phyloP scores from a whole-genome alignment of 2,888 invertebrate genomes.

The Andrena bucephala region DNA sequence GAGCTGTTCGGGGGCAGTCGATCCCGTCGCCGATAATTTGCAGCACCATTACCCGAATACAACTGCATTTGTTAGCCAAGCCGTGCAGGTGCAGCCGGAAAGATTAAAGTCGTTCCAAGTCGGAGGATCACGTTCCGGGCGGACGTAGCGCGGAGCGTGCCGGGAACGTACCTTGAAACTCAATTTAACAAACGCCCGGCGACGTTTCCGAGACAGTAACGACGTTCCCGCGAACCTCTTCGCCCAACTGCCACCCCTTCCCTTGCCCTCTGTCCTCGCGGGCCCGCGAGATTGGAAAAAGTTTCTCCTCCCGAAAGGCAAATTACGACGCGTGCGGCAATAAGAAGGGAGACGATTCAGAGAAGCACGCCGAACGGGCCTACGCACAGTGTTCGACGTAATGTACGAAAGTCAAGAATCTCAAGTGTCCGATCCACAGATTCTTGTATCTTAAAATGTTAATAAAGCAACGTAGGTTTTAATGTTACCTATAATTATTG shows the following conservation, averaged over 20 bases:
- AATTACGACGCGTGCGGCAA: slow-evolving; percentile 43
- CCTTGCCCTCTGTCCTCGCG: not conserved
- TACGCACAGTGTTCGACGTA: not conserved
- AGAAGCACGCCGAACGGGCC: no score
- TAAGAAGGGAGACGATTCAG: not conserved
- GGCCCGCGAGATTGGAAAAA: slow-evolving; percentile 61
- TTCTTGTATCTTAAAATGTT: no score
- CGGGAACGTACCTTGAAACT: slow-evolving; percentile 54
- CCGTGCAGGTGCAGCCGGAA: slow-evolving; percentile 39
- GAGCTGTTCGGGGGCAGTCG: not conserved
- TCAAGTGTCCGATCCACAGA: no score
- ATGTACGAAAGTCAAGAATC: not conserved
- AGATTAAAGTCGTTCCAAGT: slow-evolving; percentile 52
- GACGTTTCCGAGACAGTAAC: slow-evolving; percentile 58
- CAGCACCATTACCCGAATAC: slow-evolving; percentile 28
- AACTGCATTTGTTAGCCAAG: slow-evolving; percentile 35
- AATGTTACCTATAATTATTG: no score
- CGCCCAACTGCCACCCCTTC: slow-evolving; percentile 15
- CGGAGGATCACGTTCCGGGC: slow-evolving; percentile 42
- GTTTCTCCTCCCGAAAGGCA: slow-evolving; percentile 50
- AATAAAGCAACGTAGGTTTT: no score
- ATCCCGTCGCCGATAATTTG: slow-evolving; percentile 38
- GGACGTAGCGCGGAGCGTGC: slow-evolving; percentile 29
- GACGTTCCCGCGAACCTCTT: slow-evolving; percentile 59
- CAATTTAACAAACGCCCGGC: slow-evolving; percentile 62